phyloP scores from a whole-genome alignment of 2,113 vertebrate genomes.

The Blennius ocellaris region DNA sequence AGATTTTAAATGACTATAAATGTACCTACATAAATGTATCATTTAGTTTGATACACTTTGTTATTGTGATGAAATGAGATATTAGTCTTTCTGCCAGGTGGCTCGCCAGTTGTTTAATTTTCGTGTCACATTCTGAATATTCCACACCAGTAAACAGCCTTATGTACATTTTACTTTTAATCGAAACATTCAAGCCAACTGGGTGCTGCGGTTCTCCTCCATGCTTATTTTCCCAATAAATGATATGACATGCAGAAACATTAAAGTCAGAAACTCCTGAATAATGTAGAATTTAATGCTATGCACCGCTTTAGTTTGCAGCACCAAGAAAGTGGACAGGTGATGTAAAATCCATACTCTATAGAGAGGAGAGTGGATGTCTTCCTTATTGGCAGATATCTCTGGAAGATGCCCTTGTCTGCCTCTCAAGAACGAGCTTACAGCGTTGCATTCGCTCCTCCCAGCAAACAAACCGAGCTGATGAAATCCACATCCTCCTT shows the following conservation, averaged over 20 bases:
- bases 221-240: not conserved
- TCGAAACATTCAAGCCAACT: too few relatives aligned
- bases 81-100: too few relatives aligned
- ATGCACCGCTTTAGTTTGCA: constrained; percentile 1
- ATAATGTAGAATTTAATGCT: constrained; percentile 10
- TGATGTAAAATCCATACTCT: constrained; percentile 48
- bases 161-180: too few relatives aligned
- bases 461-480: constrained; percentile 67
- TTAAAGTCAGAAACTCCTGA: constrained; percentile 7
- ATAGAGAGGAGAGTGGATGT: constrained; percentile 4
- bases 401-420: constrained; percentile 47
- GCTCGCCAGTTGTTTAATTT: too few relatives aligned
- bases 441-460: constrained; percentile 29
- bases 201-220: too few relatives aligned
- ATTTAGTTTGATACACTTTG: too few relatives aligned
- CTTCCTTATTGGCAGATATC: constrained; percentile 18
- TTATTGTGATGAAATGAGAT: too few relatives aligned
- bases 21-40: too few relatives aligned
- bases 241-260: not conserved
- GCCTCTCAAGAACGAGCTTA: constrained; percentile 36
- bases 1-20: too few relatives aligned
- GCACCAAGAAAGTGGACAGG: constrained; percentile 22
- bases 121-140: too few relatives aligned
- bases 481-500: constrained; percentile 66
- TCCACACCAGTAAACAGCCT: too few relatives aligned